Evolutionary conservation across 2,888 invertebrate species (phyloP).

Genomic region (Xiphydria camelus): DNA sequence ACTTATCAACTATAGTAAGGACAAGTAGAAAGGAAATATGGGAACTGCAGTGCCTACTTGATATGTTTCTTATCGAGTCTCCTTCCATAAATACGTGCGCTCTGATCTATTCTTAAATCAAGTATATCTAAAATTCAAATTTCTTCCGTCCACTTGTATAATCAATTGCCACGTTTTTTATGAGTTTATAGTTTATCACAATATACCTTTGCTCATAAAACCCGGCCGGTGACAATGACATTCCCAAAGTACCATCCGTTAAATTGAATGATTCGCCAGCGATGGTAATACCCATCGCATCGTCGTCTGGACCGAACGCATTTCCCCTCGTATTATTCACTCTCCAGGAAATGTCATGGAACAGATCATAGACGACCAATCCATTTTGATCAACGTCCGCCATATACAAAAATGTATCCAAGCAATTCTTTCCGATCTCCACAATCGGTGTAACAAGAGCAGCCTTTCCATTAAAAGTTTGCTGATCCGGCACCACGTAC

Average conservation of each 20-base stretch:
- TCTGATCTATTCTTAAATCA: too few relatives aligned
- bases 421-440: conserved; percentile 47
- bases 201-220: conserved; percentile 43
- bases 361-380: conserved; percentile 47
- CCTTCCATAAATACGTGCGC: too few relatives aligned
- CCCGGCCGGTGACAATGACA: conserved; percentile 51
- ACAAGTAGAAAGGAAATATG: too few relatives aligned
- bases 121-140: too few relatives aligned
- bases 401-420: conserved; percentile 49
- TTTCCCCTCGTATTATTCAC: conserved; percentile 51
- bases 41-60: too few relatives aligned
- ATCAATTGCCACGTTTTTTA: too few relatives aligned
- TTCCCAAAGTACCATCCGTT: conserved; percentile 52
- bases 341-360: conserved; percentile 47
- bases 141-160: too few relatives aligned
- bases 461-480: conserved; percentile 40
- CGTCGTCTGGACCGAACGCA: conserved; percentile 51
- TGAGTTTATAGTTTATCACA: too few relatives aligned
- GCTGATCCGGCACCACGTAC: conserved; percentile 46
- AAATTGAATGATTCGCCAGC: conserved; percentile 50
- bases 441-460: conserved; percentile 52
- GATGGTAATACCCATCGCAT: conserved; percentile 50
- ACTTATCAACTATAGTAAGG: too few relatives aligned
- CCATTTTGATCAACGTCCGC: conserved; percentile 51
- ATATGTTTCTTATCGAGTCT: too few relatives aligned